These are phyloP conservation scores for Proteles cristata DNA, from an alignment of 2,113 vertebrate species.

Conservation along the genomic window DNA sequence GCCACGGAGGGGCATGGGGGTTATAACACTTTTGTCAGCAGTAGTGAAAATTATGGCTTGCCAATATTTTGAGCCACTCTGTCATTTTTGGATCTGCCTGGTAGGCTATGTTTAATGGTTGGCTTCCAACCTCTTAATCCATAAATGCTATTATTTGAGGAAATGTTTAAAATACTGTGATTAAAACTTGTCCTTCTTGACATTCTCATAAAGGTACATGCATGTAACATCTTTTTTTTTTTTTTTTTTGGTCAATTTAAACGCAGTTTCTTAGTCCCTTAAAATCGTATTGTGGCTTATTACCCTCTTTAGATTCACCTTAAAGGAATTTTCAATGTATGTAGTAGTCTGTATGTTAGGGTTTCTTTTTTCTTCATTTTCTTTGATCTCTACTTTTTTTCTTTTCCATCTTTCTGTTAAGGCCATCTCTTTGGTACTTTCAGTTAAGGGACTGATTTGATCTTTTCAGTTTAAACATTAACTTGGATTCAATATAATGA, in stretches of 20 bases:
- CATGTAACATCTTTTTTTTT: background rate
- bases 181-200: background rate
- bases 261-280: background rate
- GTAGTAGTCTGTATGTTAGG: background rate
- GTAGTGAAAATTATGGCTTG: background rate
- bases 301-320: background rate
- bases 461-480: background rate
- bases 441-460: background rate
- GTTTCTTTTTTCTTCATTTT: conserved; percentile 9
- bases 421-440: background rate
- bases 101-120: background rate
- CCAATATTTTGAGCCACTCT: background rate
- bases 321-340: background rate
- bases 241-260: background rate
- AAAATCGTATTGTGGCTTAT: background rate
- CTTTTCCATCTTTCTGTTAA: background rate
- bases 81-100: background rate
- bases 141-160: background rate
- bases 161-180: background rate
- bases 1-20: fast-evolving
- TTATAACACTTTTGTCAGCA: background rate
- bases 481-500: background rate
- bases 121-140: background rate
- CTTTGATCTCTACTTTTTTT: background rate
- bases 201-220: background rate